Percentiles rank a stretch among this genome's conserved stretches.
phyloP scores from a whole-genome alignment of 2,113 vertebrate species.

The Apteryx owenii region DNA sequence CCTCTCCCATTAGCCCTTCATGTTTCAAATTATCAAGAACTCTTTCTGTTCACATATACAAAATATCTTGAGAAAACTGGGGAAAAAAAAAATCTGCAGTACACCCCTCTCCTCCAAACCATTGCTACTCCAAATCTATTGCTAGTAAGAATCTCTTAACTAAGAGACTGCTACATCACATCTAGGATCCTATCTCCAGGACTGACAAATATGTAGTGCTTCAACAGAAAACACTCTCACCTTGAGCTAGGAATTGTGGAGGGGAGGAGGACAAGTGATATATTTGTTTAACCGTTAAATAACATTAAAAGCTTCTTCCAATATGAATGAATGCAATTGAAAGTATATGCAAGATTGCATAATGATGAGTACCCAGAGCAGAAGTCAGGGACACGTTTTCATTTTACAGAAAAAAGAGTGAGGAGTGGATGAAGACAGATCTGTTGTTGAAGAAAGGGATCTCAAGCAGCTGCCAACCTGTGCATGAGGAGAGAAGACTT shows the following conservation, averaged over 20 bases:
- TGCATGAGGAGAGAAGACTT: not conserved
- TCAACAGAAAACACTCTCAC: not conserved
- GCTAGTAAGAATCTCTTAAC: not conserved
- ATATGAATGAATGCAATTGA: too few species aligned
- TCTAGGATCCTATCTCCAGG: not conserved
- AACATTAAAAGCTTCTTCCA: too few species aligned
- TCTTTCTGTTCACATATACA: not conserved
- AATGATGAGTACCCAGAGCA: not conserved
- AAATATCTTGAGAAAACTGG: not conserved
- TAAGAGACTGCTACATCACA: not conserved
- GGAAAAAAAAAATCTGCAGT: not conserved
- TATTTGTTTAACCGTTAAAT: not conserved
- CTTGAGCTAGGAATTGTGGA: not conserved
- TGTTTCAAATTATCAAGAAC: not conserved
- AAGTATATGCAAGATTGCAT: not conserved
- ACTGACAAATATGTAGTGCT: not conserved
- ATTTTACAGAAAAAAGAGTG: not conserved
- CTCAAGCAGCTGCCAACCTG: not conserved
- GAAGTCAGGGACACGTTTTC: not conserved
- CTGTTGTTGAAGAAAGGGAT: not conserved
- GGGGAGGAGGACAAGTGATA: not conserved
- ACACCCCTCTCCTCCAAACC: not conserved
- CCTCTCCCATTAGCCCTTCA: not conserved
- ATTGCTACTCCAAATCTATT: not conserved
- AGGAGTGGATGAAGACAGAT: not conserved